Percentiles rank a stretch among this genome's conserved stretches.
Evolutionary conservation across 23 tunicate genomes (phyloP).

Genomic region (Halocynthia aurantium): DNA sequence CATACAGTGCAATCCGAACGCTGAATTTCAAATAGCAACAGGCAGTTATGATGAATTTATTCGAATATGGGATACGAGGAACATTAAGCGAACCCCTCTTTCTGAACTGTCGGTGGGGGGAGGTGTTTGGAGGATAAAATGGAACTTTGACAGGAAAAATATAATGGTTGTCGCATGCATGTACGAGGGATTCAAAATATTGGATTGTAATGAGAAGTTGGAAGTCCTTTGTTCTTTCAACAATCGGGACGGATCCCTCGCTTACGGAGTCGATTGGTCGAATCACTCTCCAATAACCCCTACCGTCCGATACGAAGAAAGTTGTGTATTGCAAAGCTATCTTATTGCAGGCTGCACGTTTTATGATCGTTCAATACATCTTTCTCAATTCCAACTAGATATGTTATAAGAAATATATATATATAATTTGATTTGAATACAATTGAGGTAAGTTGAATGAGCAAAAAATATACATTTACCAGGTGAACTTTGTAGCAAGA

Average conservation of each 20-base stretch:
- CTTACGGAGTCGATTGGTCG: slow-evolving; percentile 84
- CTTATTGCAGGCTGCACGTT: slow-evolving; percentile 69
- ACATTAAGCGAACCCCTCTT: slow-evolving; percentile 41
- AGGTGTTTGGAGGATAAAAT: slow-evolving; percentile 94
- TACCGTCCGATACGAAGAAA: not conserved
- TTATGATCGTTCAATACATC: slow-evolving; percentile 34
- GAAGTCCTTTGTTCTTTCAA: slow-evolving; percentile 9
- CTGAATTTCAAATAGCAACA: slow-evolving; percentile 42
- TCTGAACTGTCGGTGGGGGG: slow-evolving; percentile 43
- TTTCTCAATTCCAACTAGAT: too few species aligned
- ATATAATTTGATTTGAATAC: too few species aligned
- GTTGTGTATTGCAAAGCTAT: not conserved
- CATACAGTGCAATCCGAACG: slow-evolving; percentile 43
- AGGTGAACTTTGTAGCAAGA: too few species aligned
- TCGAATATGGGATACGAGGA: slow-evolving; percentile 79
- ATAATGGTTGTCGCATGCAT: slow-evolving; percentile 58
- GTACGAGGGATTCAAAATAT: slow-evolving; percentile 61
- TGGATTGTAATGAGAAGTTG: not conserved
- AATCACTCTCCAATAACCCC: not conserved
- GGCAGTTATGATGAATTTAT: slow-evolving; percentile 87
- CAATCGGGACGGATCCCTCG: slow-evolving; percentile 42
- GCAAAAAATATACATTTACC: too few species aligned
- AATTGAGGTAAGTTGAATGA: too few species aligned
- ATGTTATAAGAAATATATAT: too few species aligned
- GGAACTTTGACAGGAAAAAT: slow-evolving; percentile 30